Evolutionary conservation across 2,797 vertebrate species (phyloP), one percentile per base, ranked within the genome.

Genomic region (Rhodeus uyekii): DNA sequence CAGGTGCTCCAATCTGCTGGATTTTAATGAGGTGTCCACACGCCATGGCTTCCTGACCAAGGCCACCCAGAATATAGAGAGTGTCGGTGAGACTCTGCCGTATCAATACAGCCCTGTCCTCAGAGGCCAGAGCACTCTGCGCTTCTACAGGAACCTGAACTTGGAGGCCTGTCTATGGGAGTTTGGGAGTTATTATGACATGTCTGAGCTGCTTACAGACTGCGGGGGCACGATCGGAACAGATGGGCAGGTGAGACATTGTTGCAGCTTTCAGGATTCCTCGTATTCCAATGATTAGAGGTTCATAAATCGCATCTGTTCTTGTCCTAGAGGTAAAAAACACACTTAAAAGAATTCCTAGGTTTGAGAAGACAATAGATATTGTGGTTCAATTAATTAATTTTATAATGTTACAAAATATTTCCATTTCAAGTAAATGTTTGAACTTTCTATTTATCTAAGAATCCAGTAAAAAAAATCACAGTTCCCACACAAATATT

Each of bases 141-240:
- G 96, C 36, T 99, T 98, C 91, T 98, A 98, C 89, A 90, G 93
- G 80, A 97, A 96, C 87, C 94, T 98, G 76, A 96, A 98, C 88
- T 92, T 98, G 65, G 97, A 98, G 60, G 97, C 97, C 29, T 99
- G 97, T 77, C 88, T 97, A 2, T 99, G 97, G 97, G 96, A 97
- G 90, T 99, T 99, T 78, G 93, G 87, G 81, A 96, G 95, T 93
- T 97, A 96, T 90, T 98, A 97, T 72, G 93, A 97, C 92, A 96
- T 98, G 97, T 98, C 97, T 0, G 97, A 99, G 88, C 96, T 99
- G 58, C 96, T 99, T 73, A 94, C 93, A 0, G 96, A 97, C 86
- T 99, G 97, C 9, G 97, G 97, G 36, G 97, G 97, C 79, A 94
- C 93, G 85, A 95, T 98, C 46, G 96, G 96, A 1, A 98, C 97